A percentile compares a stretch with the other conserved stretches of the same genome.
These are phyloP conservation scores for Gryon sp. DNA, from an alignment of 1,140 invertebrate genomes.

Conservation along the genomic window DNA sequence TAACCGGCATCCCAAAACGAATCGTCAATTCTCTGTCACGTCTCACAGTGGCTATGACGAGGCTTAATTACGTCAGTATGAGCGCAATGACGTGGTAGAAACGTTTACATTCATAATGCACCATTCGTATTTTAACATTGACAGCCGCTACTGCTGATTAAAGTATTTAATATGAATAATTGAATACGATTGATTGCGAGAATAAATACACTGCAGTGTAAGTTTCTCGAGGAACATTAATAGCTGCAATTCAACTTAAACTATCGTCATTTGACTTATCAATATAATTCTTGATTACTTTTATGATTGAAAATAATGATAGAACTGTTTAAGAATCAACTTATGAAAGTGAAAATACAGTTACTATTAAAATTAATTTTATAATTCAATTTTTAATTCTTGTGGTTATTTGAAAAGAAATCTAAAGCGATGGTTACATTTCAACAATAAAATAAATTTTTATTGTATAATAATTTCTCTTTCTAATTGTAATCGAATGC, in stretches of 20 bases:
- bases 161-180: conserved; percentile 10
- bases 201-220: too few relatives aligned
- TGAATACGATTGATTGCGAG: background rate
- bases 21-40: conserved; percentile 34
- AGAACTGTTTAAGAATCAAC: too few relatives aligned
- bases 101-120: background rate
- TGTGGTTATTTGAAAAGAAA: background rate
- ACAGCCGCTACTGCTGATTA: conserved; percentile 20
- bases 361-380: too few relatives aligned
- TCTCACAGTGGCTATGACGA: conserved; percentile 35
- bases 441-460: conserved; percentile 19
- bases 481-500: conserved; percentile 2
- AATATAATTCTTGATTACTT: too few relatives aligned
- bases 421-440: background rate
- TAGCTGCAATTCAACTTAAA: too few relatives aligned
- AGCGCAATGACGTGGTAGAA: conserved; percentile 15
- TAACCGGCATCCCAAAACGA: conserved; percentile 44
- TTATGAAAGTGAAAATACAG: too few relatives aligned
- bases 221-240: too few relatives aligned
- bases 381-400: too few relatives aligned
- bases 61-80: conserved; percentile 51
- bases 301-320: too few relatives aligned
- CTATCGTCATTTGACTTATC: too few relatives aligned
- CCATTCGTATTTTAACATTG: conserved; percentile 1
- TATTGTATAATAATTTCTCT: conserved; percentile 66